These are phyloP conservation scores for Rhagoletis pomonella DNA, from an alignment of 1,140 invertebrate species.

Conservation along the genomic window DNA sequence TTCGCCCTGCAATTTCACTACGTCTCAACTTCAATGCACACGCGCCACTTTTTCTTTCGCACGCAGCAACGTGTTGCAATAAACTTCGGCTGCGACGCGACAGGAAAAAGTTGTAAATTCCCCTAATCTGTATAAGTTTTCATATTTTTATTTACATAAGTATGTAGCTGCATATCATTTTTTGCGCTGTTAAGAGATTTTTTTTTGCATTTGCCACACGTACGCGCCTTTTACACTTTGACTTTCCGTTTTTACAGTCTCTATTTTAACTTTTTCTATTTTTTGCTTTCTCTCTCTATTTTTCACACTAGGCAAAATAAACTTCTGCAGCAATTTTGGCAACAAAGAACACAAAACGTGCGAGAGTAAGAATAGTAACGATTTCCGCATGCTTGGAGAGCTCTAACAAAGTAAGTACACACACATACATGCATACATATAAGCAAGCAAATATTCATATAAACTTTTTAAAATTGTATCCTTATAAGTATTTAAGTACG, in stretches of 20 bases:
- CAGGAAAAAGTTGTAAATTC: constrained; percentile 49
- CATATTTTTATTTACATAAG: constrained; percentile 44
- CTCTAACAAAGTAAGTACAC: neutral
- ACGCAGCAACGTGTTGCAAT: neutral
- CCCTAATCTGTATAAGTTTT: constrained; percentile 47
- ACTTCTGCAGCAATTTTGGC: constrained; percentile 18
- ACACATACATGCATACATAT: neutral
- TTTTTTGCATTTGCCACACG: constrained; percentile 14
- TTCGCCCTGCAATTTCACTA: neutral
- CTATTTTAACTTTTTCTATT: neutral
- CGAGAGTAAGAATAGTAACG: neutral
- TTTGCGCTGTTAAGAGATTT: neutral
- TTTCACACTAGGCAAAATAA: neutral
- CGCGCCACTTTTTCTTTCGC: neutral
- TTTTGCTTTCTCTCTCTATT: neutral
- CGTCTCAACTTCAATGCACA: neutral
- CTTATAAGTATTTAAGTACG: neutral
- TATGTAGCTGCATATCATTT: neutral
- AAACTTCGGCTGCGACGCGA: neutral
- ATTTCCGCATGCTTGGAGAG: neutral
- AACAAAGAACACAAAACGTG: constrained; percentile 21
- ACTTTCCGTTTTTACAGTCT: constrained; percentile 3
- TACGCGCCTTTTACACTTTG: constrained; percentile 29
- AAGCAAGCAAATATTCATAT: neutral
- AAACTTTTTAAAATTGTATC: neutral